Evolutionary conservation across 2,888 invertebrate genomes (phyloP).

Genomic region (Caenorhabditis sp.): DNA sequence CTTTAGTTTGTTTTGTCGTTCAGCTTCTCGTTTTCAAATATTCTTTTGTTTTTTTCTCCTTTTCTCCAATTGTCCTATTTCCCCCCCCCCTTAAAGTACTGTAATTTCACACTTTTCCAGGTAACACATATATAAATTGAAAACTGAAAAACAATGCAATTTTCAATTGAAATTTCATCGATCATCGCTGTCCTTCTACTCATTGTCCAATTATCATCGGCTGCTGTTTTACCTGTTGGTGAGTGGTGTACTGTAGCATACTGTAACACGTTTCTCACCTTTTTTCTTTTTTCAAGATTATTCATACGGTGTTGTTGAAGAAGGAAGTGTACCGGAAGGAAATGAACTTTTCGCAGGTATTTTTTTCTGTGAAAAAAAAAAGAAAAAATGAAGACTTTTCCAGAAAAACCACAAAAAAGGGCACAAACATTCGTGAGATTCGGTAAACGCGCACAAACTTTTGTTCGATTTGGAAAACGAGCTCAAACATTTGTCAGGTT

Average conservation of each 20-base stretch:
- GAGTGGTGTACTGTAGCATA: constrained; percentile 11
- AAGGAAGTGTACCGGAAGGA: constrained; percentile 20
- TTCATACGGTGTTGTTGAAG: constrained; percentile 5
- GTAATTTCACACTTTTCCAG: not conserved
- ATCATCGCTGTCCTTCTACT: constrained; percentile 30
- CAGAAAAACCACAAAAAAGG: constrained; percentile 22
- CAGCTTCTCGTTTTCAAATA: not conserved
- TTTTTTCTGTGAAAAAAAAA: not conserved
- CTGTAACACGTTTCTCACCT: not conserved
- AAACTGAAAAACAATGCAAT: constrained; percentile 16
- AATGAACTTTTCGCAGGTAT: constrained; percentile 23
- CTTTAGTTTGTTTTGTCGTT: not conserved
- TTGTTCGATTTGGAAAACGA: constrained; percentile 39
- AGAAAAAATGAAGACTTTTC: not conserved
- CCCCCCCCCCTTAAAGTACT: not conserved
- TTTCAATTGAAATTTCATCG: constrained; percentile 31
- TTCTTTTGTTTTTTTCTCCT: not conserved
- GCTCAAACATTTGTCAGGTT: constrained; percentile 37
- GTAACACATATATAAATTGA: not conserved
- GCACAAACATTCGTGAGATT: constrained; percentile 42
- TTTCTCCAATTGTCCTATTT: not conserved
- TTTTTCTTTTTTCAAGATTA: constrained; percentile 31
- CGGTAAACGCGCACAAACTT: constrained; percentile 40
- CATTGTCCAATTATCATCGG: constrained; percentile 31
- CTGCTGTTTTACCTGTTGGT: constrained; percentile 36